These are phyloP conservation scores for Exocentrus adspersus DNA, from an alignment of 2,888 invertebrate species.

Conservation along the genomic window DNA sequence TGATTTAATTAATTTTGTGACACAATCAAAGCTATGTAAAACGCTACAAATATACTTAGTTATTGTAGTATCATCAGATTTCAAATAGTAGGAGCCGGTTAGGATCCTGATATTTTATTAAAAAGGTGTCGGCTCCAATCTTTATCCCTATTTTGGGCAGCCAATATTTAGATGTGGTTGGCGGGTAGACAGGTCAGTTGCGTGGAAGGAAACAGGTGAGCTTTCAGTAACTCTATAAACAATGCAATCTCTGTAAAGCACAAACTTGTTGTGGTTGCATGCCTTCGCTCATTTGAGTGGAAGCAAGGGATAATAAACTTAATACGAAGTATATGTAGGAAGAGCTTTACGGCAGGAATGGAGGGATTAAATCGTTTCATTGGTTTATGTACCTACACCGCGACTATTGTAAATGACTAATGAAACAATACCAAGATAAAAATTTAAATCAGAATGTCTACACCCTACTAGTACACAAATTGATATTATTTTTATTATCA, in stretches of 20 bases:
- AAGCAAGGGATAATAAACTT: slow-evolving; percentile 15
- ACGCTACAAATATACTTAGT: too few species aligned
- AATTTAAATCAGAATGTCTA: too few species aligned
- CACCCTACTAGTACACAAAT: too few species aligned
- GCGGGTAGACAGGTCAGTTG: not conserved
- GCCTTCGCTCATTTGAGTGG: slow-evolving; percentile 25
- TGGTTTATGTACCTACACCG: too few species aligned
- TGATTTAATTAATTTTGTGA: too few species aligned
- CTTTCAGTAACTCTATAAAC: slow-evolving; percentile 38
- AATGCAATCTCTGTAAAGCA: slow-evolving; percentile 37
- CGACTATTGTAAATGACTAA: too few species aligned
- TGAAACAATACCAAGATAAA: too few species aligned
- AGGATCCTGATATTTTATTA: slow-evolving; percentile 31
- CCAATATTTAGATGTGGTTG: slow-evolving; percentile 20
- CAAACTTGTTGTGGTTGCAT: slow-evolving; percentile 37
- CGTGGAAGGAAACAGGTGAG: slow-evolving; percentile 31
- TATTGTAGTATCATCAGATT: too few species aligned
- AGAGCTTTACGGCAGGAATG: slow-evolving; percentile 22
- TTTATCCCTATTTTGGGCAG: slow-evolving; percentile 20
- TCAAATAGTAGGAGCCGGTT: too few species aligned
- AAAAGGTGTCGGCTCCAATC: slow-evolving; percentile 23
- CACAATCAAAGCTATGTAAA: too few species aligned
- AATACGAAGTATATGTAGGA: slow-evolving; percentile 17
- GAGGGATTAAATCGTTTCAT: too few species aligned
- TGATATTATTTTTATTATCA: too few species aligned